Evolutionary conservation across 2,797 vertebrate species (phyloP).

Genomic region (Rhynchotus rufescens): DNA sequence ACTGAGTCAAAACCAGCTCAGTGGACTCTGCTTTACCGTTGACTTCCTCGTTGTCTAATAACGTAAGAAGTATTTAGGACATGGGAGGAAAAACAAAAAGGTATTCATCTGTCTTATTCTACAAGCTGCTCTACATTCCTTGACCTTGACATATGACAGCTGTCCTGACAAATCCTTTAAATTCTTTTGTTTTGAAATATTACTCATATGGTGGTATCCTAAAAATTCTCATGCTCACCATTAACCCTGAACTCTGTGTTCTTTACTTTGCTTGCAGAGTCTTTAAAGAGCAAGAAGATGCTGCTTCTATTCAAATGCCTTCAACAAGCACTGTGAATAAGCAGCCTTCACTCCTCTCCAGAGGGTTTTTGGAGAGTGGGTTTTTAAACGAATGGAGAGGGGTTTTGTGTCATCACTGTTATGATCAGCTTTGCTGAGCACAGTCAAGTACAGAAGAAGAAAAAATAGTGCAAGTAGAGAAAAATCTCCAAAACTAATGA

Average conservation of each 20-base stretch:
- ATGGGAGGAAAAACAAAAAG: neutral
- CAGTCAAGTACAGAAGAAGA: neutral
- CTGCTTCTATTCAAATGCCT: constrained; percentile 15
- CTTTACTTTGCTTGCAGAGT: neutral
- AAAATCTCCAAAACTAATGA: neutral
- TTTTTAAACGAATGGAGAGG: neutral
- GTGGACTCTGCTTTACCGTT: neutral
- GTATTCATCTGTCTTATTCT: neutral
- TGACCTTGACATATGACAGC: neutral
- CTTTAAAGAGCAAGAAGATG: neutral
- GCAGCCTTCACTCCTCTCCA: neutral
- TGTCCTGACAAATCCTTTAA: neutral
- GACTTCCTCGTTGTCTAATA: neutral
- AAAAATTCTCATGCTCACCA: neutral
- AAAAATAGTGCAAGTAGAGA: neutral
- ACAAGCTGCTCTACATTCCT: neutral
- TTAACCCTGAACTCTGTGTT: neutral
- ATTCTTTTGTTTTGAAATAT: neutral
- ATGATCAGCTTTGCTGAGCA: neutral
- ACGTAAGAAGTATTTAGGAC: neutral
- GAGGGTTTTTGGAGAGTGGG: neutral
- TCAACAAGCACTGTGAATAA: constrained; percentile 17
- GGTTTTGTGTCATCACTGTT: neutral
- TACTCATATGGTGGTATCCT: neutral
- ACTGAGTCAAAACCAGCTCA: neutral